These are phyloP conservation scores for Brenthis ino DNA, from an alignment of 2,888 invertebrate species.

Conservation along the genomic window DNA sequence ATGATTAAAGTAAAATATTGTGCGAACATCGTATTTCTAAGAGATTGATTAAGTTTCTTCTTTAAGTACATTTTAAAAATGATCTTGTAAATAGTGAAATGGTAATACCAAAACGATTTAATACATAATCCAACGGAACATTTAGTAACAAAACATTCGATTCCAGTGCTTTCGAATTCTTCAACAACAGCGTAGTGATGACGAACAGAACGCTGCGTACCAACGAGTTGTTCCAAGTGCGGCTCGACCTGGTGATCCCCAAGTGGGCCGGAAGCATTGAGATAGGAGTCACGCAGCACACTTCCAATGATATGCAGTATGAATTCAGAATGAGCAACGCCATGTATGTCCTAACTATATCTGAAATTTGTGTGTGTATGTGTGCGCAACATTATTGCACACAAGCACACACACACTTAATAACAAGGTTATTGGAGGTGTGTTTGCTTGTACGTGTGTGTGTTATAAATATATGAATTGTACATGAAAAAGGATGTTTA, in stretches of 20 bases:
- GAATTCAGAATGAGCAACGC: conserved; percentile 98
- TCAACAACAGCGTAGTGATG: conserved; percentile 96
- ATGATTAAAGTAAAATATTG: background rate
- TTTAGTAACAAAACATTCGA: background rate
- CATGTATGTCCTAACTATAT: conserved; percentile 73
- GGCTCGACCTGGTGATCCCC: conserved; percentile 93
- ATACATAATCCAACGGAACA: conserved; percentile 55
- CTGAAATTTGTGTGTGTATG: background rate
- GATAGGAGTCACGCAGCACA: conserved; percentile 95
- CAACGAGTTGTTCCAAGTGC: conserved; percentile 96
- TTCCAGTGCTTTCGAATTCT: conserved; percentile 90
- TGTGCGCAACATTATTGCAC: background rate
- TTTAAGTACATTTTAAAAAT: background rate
- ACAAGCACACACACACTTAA: no score
- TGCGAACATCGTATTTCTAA: no score
- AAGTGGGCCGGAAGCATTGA: conserved; percentile 98
- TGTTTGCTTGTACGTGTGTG: no score
- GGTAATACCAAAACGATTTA: background rate
- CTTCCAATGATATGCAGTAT: conserved; percentile 92
- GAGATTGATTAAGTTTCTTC: no score
- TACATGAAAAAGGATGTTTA: no score
- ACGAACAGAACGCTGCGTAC: conserved; percentile 92
- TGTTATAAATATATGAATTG: no score
- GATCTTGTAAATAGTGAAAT: conserved; percentile 1
- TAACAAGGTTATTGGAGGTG: no score